Evolutionary conservation across 1,140 invertebrate genomes (phyloP), one percentile per base, ranked within the genome.

Genomic region (Magallana gigas): DNA sequence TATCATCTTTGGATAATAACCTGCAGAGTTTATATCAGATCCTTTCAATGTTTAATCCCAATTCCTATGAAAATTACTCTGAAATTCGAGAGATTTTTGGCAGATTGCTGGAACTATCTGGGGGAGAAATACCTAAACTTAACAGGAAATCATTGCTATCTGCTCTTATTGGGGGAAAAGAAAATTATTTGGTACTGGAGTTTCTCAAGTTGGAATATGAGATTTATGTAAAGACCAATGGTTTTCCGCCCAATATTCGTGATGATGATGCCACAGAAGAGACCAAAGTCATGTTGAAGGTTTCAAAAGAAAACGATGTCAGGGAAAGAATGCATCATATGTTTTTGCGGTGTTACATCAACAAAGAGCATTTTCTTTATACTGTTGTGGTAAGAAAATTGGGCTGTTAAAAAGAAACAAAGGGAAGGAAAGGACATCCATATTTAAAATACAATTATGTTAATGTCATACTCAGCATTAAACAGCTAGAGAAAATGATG

Each of bases 341-440:
- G 29, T 91, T 92, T 83, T 71, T 92, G 18, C 76, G 90, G 59
- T 91, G 91, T 85, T 58, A 91, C 18, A 92, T 91, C 58, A 90
- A 90, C 76, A 80, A 92, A 57, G 86, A 90, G 68, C 93, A 94
- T 86, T 90, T 93, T 59, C 80, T 94, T n/a, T 90, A 91, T 80
- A 86, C 88, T 57, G 88, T 91, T 56, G 56, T 92, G 91, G 93
- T 93, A 90, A 88, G 89, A 85, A 80, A 81, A 2, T 84, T 57
- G 1, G 56, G 18, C 23, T 62, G 14, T 62, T 62, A n/a, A 62
- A 12, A 62, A 62, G 7, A 62, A 14, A n/a, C 60, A 62, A 16
- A 11, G 11, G 11, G 1, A 16, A 16, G 59, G 11, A 60, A 60
- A 6, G 59, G 11, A 6, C 5, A 62, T 36, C 36, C 36, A 36